These are phyloP conservation scores for Poecilobothrus nobilitatus DNA, from an alignment of 2,888 invertebrate genomes.

Conservation along the genomic window DNA sequence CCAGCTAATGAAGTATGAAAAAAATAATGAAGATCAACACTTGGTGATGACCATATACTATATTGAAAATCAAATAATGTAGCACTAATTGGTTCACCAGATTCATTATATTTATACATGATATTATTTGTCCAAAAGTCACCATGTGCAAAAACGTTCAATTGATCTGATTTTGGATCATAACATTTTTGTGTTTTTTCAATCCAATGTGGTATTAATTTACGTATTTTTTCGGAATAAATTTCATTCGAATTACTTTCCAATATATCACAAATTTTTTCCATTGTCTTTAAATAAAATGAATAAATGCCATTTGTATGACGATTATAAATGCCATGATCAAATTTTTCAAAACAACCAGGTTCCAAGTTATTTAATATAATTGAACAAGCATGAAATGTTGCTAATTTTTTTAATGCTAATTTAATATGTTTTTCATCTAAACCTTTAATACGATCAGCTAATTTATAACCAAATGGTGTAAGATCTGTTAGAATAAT, in stretches of 20 bases:
- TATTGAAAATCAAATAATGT: constrained; percentile 29
- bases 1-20: constrained; percentile 25
- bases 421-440: constrained; percentile 41
- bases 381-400: constrained; percentile 47
- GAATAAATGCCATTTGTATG: constrained; percentile 35
- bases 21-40: constrained; percentile 29
- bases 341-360: constrained; percentile 31
- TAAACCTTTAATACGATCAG: constrained; percentile 36
- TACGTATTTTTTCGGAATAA: constrained; percentile 32
- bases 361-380: constrained; percentile 41
- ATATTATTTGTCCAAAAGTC: constrained; percentile 42
- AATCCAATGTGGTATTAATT: constrained; percentile 32
- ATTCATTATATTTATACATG: constrained; percentile 33
- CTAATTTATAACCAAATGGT: constrained; percentile 32
- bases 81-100: neutral
- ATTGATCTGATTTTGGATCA: constrained; percentile 27
- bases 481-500: constrained; percentile 40
- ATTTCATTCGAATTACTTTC: constrained; percentile 18
- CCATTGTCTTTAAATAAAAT: constrained; percentile 24
- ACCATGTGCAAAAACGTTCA: constrained; percentile 39
- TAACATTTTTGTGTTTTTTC: constrained; percentile 28
- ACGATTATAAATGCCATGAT: constrained; percentile 40
- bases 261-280: neutral
- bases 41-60: constrained; percentile 26
- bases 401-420: constrained; percentile 43